Evolutionary conservation across 2,888 invertebrate genomes (phyloP).

Genomic region (Carcina quercana): DNA sequence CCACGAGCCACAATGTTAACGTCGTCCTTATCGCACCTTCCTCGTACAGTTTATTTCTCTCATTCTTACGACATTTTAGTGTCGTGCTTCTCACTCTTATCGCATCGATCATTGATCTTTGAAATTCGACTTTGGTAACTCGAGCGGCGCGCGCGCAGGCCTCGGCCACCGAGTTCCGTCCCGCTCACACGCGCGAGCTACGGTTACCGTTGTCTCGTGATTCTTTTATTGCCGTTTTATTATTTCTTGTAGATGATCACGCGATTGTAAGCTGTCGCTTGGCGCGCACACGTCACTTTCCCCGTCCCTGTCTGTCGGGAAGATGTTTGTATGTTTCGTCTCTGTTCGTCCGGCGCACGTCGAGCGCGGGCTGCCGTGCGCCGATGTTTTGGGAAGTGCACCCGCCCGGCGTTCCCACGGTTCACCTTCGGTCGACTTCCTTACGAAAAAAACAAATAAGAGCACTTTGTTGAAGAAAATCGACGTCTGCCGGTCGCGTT

Average conservation of each 20-base stretch:
- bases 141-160: constrained; percentile 67
- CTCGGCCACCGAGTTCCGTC: constrained; percentile 49
- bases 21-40: constrained; percentile 29
- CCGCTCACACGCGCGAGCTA: constrained; percentile 49
- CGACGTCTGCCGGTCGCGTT: constrained; percentile 72
- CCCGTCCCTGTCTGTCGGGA: constrained; percentile 30
- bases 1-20: constrained; percentile 56
- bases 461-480: constrained; percentile 74
- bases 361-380: constrained; percentile 70
- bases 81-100: constrained; percentile 60
- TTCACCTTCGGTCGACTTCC: constrained; percentile 72
- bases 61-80: constrained; percentile 32
- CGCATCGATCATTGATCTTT: constrained; percentile 73
- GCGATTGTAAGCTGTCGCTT: constrained; percentile 73
- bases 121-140: constrained; percentile 68
- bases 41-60: constrained; percentile 22
- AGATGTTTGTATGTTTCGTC: constrained; percentile 25
- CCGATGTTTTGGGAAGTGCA: constrained; percentile 75
- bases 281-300: constrained; percentile 69
- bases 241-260: constrained; percentile 75
- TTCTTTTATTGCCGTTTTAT: constrained; percentile 74
- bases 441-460: constrained; percentile 75
- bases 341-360: constrained; percentile 58
- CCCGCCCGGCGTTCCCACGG: constrained; percentile 75
- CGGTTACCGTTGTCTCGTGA: constrained; percentile 63